Evolutionary conservation across 2,797 vertebrate genomes (phyloP).

Genomic region (Lemur catta): DNA sequence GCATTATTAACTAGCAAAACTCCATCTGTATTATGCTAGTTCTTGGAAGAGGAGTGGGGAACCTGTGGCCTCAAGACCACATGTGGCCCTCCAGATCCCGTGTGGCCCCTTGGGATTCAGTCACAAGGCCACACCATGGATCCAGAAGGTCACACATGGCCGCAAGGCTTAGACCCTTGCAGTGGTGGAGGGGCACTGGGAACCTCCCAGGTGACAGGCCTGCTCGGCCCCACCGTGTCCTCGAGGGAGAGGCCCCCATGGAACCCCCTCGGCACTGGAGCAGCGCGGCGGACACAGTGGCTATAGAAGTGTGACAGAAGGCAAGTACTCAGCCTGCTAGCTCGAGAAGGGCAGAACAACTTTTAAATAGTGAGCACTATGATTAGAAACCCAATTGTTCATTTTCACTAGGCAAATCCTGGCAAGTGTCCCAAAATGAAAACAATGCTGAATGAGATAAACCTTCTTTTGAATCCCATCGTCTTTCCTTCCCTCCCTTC

Average conservation of each 20-base stretch:
- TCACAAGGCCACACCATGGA: neutral
- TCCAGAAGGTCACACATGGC: neutral
- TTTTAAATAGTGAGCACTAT: neutral
- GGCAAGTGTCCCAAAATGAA: neutral
- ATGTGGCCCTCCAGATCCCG: too few relatives aligned
- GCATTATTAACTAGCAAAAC: neutral
- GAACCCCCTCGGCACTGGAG: accelerated
- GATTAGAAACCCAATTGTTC: neutral
- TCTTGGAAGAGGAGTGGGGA: too few relatives aligned
- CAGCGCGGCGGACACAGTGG: accelerated
- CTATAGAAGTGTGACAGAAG: accelerated
- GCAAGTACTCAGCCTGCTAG: neutral
- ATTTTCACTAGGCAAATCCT: neutral
- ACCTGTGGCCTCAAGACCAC: too few relatives aligned
- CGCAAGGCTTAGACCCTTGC: neutral
- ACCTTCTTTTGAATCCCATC: neutral
- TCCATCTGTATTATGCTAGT: too few relatives aligned
- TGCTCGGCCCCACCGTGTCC: accelerated
- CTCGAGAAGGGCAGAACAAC: too few relatives aligned
- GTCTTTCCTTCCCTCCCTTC: too few relatives aligned
- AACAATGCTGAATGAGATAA: neutral
- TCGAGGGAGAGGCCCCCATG: neutral
- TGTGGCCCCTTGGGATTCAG: neutral
- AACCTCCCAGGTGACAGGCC: accelerated
- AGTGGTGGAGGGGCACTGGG: neutral